Evolutionary conservation across 2,113 vertebrate species (phyloP).

Genomic region (Sander lucioperca): DNA sequence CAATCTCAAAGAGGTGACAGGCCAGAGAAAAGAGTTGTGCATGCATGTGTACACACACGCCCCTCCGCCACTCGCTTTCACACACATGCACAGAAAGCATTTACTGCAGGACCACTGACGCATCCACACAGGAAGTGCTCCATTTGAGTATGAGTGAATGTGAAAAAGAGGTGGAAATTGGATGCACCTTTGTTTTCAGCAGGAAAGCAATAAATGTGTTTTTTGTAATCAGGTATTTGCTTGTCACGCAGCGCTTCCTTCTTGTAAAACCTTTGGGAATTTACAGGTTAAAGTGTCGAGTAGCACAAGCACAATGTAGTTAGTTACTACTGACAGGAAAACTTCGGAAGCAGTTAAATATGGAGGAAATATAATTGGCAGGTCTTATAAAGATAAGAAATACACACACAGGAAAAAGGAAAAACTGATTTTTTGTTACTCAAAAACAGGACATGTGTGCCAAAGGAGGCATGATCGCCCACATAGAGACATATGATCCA

Average conservation of each 20-base stretch:
- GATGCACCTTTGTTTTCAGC: constrained; percentile 63
- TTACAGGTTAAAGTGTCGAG: constrained; percentile 26
- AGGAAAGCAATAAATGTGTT: constrained; percentile 59
- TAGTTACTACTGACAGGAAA: constrained; percentile 14
- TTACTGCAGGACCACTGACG: constrained; percentile 41
- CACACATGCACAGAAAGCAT: constrained; percentile 48
- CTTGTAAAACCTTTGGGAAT: constrained; percentile 25
- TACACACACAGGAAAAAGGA: background rate
- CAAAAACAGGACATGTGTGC: background rate
- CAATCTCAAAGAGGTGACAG: constrained; percentile 83
- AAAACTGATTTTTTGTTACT: background rate
- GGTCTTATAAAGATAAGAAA: background rate
- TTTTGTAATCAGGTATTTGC: constrained; percentile 44
- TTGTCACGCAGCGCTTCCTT: constrained; percentile 49
- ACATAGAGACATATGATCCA: constrained; percentile 51
- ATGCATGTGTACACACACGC: constrained; percentile 63
- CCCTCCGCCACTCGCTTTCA: constrained; percentile 65
- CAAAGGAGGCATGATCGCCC: constrained; percentile 13
- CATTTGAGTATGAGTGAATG: constrained; percentile 38
- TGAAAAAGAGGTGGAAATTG: constrained; percentile 57
- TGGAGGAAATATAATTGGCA: constrained; percentile 4
- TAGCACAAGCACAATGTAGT: background rate
- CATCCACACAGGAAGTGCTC: constrained; percentile 70
- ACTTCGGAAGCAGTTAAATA: background rate
- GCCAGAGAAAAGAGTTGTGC: constrained; percentile 76